Percentiles rank a stretch among this genome's conserved stretches.
Conservation (phyloP, 2,797 vertebrate species). For the Sciaenops ocellatus region DNA sequence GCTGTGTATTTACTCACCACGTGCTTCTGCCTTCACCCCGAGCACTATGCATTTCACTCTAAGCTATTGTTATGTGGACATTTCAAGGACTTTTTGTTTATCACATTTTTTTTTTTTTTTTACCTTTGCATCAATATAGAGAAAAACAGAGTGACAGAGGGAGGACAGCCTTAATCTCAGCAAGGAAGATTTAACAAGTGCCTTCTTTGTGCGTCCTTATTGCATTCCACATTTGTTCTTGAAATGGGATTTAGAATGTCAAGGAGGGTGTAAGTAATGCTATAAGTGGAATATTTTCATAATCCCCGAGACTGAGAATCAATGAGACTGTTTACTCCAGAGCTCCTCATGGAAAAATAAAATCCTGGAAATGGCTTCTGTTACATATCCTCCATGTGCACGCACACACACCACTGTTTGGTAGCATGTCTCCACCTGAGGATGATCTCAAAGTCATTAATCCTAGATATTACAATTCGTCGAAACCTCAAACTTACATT, state of each 20-base stretch:
- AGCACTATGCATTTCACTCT: constrained; percentile 31
- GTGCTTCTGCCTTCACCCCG: constrained; percentile 2
- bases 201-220: constrained; percentile 71
- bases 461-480: constrained; percentile 37
- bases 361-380: constrained; percentile 62
- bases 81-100: constrained; percentile 81
- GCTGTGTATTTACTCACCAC: not conserved
- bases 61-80: constrained; percentile 36
- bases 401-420: not conserved
- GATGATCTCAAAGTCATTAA: constrained; percentile 54
- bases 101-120: constrained; percentile 52
- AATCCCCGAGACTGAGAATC: constrained; percentile 78
- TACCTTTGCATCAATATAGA: constrained; percentile 73
- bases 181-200: constrained; percentile 75
- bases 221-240: constrained; percentile 83
- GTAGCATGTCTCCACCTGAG: constrained; percentile 23
- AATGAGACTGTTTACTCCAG: constrained; percentile 76
- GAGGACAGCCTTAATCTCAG: constrained; percentile 75
- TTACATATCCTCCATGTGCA: constrained; percentile 18
- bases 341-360: constrained; percentile 50
- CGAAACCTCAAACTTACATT: constrained; percentile 20
- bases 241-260: constrained; percentile 86
- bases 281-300: constrained; percentile 82
- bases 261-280: constrained; percentile 82
- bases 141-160: constrained; percentile 15